These are phyloP conservation scores for Acanthoscelides obtectus DNA, from an alignment of 2,888 invertebrate genomes.

Conservation along the genomic window DNA sequence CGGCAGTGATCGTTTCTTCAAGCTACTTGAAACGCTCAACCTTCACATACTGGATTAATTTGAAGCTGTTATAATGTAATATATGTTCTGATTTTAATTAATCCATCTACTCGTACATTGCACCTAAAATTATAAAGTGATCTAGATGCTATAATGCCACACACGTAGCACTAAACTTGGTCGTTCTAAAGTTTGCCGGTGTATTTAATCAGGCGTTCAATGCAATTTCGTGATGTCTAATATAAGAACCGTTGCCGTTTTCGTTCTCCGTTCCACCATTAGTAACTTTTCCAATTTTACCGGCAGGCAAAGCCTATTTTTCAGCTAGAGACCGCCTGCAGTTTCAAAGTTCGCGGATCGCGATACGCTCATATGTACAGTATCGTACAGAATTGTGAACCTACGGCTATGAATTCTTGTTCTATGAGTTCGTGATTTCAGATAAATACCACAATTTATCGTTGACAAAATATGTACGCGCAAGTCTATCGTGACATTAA, in stretches of 20 bases:
- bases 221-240: background rate
- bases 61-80: no score
- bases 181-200: background rate
- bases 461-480: no score
- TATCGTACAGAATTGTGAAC: background rate
- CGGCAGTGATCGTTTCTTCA: no score
- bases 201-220: background rate
- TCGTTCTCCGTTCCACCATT: background rate
- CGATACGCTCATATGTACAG: no score
- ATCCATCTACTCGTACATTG: background rate
- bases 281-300: background rate
- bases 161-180: background rate
- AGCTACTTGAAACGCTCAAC: no score
- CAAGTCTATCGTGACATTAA: no score
- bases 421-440: no score
- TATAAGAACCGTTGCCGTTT: background rate
- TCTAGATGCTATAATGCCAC: background rate
- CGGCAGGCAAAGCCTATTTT: background rate
- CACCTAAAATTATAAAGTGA: no score
- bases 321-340: background rate
- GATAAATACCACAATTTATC: no score
- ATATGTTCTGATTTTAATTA: background rate
- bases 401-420: no score
- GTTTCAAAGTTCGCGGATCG: background rate
- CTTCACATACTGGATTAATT: no score